phyloP scores from a whole-genome alignment of 2,797 vertebrate species.

The Myoxocephalus aenaeus region DNA sequence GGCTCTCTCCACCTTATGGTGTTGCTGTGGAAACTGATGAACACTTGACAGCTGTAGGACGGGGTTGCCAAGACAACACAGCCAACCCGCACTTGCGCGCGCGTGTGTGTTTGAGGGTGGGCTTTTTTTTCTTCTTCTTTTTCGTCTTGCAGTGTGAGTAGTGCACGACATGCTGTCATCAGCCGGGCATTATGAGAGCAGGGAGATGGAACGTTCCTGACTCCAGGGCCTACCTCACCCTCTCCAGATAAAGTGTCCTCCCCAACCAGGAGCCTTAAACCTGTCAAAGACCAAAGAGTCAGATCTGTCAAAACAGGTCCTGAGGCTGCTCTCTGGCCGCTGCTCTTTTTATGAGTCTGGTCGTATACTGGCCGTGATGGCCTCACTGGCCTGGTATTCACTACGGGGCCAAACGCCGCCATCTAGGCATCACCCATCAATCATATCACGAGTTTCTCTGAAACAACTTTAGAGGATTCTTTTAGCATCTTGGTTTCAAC shows the following conservation, averaged over 20 bases:
- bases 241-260: slow-evolving; percentile 58
- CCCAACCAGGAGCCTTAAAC: slow-evolving; percentile 64
- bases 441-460: slow-evolving; percentile 23
- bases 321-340: slow-evolving; percentile 47
- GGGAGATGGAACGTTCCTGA: slow-evolving; percentile 60
- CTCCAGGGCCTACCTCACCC: slow-evolving; percentile 59
- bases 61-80: slow-evolving; percentile 80
- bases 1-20: slow-evolving; percentile 72
- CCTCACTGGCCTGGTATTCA: slow-evolving; percentile 25
- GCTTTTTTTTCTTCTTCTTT: not conserved
- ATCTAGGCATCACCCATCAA: slow-evolving; percentile 31
- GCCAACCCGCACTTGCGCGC: slow-evolving; percentile 48
- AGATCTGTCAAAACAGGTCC: slow-evolving; percentile 69
- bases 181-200: slow-evolving; percentile 60
- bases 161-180: slow-evolving; percentile 64
- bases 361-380: slow-evolving; percentile 27
- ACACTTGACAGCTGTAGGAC: slow-evolving; percentile 82
- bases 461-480: slow-evolving; percentile 11
- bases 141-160: slow-evolving; percentile 43
- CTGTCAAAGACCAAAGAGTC: slow-evolving; percentile 68
- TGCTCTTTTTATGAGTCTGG: slow-evolving; percentile 59
- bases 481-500: slow-evolving; percentile 32
- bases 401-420: not conserved
- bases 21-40: slow-evolving; percentile 87
- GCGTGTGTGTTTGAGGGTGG: slow-evolving; percentile 25